Evolutionary conservation across 2,797 vertebrate species (phyloP).

Genomic region (Danio jaintianensis): DNA sequence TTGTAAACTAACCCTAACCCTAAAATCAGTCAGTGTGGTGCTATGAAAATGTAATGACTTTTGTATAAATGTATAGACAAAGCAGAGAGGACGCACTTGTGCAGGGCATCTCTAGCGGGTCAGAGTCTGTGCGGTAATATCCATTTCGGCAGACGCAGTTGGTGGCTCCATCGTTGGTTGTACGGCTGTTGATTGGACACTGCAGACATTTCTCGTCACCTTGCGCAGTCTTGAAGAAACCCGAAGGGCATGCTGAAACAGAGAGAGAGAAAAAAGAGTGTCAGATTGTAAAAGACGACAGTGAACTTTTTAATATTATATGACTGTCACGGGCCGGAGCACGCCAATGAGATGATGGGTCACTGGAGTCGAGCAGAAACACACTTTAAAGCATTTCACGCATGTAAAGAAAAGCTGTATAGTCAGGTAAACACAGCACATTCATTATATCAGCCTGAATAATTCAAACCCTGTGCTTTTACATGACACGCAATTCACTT

Average conservation of each 20-base stretch:
- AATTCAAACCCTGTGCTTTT: slow-evolving; percentile 45
- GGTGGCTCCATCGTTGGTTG: slow-evolving; percentile 93
- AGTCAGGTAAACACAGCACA: slow-evolving; percentile 30
- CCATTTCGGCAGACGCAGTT: slow-evolving; percentile 93
- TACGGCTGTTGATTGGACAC: slow-evolving; percentile 97
- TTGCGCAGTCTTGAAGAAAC: slow-evolving; percentile 94
- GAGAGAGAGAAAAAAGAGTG: slow-evolving; percentile 48
- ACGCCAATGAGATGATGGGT: slow-evolving; percentile 36
- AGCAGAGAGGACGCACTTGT: slow-evolving; percentile 84
- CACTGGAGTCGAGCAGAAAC: slow-evolving; percentile 33
- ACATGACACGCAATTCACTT: slow-evolving; percentile 42
- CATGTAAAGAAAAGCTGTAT: slow-evolving; percentile 12
- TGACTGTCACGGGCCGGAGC: slow-evolving; percentile 10
- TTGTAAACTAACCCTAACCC: no score
- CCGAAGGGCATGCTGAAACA: slow-evolving; percentile 86
- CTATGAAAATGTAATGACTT: no score
- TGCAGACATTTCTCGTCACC: slow-evolving; percentile 91
- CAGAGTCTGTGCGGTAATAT: slow-evolving; percentile 92
- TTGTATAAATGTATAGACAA: background rate
- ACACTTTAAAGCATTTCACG: slow-evolving; percentile 32
- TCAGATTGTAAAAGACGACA: slow-evolving; percentile 1
- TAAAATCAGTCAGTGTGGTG: no score
- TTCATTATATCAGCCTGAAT: slow-evolving; percentile 35
- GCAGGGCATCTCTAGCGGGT: slow-evolving; percentile 95
- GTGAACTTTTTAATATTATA: slow-evolving; percentile 36